phyloP scores from a whole-genome alignment of 2,888 invertebrate species.

The Tipula lateralis region DNA sequence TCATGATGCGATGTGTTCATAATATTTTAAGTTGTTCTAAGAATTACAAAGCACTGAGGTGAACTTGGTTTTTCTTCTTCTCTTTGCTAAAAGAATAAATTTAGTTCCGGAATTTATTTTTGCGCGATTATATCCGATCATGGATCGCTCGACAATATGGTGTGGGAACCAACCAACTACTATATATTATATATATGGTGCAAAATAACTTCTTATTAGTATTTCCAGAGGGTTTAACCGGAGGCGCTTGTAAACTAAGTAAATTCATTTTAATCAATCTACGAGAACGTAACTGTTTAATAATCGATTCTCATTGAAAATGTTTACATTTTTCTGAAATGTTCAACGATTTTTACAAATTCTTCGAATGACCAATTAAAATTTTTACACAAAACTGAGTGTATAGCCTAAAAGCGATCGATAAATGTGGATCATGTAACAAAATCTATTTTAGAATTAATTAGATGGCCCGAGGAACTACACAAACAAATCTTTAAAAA shows the following conservation, averaged over 20 bases:
- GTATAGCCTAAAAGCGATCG: background rate
- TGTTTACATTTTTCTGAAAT: background rate
- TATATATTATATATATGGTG: too few species aligned
- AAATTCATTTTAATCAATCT: background rate
- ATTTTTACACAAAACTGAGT: too few species aligned
- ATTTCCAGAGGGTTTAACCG: too few species aligned
- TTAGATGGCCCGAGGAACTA: background rate
- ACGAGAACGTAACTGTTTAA: background rate
- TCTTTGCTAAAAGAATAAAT: background rate
- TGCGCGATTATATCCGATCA: constrained; percentile 2
- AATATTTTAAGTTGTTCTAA: background rate
- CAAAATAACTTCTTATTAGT: background rate
- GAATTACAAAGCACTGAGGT: constrained; percentile 5
- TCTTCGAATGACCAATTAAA: background rate
- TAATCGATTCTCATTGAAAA: background rate
- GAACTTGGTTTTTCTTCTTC: constrained; percentile 1
- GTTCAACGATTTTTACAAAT: background rate
- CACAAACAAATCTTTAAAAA: background rate
- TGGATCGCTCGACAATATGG: background rate
- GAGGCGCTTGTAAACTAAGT: background rate
- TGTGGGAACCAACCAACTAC: background rate
- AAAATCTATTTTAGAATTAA: background rate
- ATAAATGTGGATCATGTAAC: background rate
- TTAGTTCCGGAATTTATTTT: background rate
- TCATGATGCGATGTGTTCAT: constrained; percentile 24